A percentile compares a stretch with the other conserved stretches of the same genome.
Evolutionary conservation across 1,140 invertebrate species (phyloP).

Genomic region (Nautilus pompilius): DNA sequence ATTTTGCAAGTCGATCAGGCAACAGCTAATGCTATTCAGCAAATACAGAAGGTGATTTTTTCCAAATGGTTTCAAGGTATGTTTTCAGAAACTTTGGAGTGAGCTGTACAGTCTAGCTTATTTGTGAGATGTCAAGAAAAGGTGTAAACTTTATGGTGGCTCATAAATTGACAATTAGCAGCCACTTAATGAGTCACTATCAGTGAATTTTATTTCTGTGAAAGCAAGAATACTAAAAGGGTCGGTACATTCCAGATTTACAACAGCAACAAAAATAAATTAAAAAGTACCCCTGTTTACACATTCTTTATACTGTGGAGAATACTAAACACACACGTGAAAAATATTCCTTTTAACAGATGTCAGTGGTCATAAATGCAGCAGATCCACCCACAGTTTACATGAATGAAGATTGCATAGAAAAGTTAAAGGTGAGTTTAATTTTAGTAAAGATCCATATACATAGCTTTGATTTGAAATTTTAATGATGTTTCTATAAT

Average conservation of each 20-base stretch:
- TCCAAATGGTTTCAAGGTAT: constrained; percentile 47
- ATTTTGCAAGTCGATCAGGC: too few relatives aligned
- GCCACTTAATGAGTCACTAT: background rate
- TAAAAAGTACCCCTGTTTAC: background rate
- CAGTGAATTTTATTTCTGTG: background rate
- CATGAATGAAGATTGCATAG: constrained; percentile 24
- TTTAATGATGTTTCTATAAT: background rate
- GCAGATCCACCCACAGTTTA: constrained; percentile 20
- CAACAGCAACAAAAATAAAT: background rate
- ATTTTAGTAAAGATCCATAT: too few relatives aligned
- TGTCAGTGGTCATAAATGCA: constrained; percentile 26
- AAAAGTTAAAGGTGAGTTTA: constrained; percentile 31
- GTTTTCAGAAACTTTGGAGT: too few relatives aligned
- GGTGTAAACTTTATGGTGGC: background rate
- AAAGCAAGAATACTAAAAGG: background rate
- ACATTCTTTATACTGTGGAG: background rate
- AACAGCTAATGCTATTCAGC: constrained; percentile 31
- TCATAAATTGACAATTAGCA: background rate
- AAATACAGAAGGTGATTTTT: constrained; percentile 27
- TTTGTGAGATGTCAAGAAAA: background rate
- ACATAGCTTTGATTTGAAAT: too few relatives aligned
- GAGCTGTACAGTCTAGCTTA: background rate
- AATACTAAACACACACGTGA: background rate
- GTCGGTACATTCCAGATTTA: background rate
- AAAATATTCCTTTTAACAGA: constrained; percentile 18